Evolutionary conservation across 92 coral and sea anemone genomes (phyloP).

Genomic region (Isaurus tuberculatus): DNA sequence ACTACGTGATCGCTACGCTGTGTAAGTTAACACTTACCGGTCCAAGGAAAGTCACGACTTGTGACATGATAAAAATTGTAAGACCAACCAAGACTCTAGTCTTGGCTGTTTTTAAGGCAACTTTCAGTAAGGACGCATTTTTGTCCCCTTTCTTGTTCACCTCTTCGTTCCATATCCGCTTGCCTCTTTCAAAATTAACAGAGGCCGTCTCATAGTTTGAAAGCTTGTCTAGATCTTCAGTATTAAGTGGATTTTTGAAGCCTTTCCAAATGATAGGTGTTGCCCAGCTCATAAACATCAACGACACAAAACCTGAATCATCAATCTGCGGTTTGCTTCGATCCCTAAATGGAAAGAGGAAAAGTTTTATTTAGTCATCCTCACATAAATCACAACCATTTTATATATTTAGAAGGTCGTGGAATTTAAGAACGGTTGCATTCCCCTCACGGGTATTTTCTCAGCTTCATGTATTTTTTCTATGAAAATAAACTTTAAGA

Average conservation of each 20-base stretch:
- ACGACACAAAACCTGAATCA: slow-evolving; percentile 89
- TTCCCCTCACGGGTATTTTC: too few species aligned
- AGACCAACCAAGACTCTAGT: slow-evolving; percentile 76
- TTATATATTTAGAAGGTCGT: too few species aligned
- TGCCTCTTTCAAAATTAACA: slow-evolving; percentile 69
- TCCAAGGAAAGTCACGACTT: slow-evolving; percentile 80
- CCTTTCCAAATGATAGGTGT: slow-evolving; percentile 81
- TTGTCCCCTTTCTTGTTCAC: slow-evolving; percentile 72
- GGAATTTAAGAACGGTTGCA: too few species aligned
- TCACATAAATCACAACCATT: not conserved
- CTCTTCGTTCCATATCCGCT: slow-evolving; percentile 83
- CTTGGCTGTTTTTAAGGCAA: slow-evolving; percentile 63
- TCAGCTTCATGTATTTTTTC: too few species aligned
- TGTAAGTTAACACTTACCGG: slow-evolving; percentile 71
- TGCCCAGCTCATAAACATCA: slow-evolving; percentile 89
- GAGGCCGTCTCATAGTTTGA: slow-evolving; percentile 78
- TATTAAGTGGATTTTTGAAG: slow-evolving; percentile 81
- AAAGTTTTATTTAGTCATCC: not conserved
- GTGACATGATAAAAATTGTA: slow-evolving; percentile 67
- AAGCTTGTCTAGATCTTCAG: slow-evolving; percentile 81
- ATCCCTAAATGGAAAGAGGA: slow-evolving; percentile 58
- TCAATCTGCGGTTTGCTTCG: slow-evolving; percentile 75
- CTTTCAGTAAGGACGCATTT: slow-evolving; percentile 74
- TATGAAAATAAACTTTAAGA: too few species aligned
- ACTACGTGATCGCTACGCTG: not conserved